Evolutionary conservation across 30 jellyfish, hydroid and myxozoan species (phyloP).

Genomic region (Haliclystus octoradiatus): DNA sequence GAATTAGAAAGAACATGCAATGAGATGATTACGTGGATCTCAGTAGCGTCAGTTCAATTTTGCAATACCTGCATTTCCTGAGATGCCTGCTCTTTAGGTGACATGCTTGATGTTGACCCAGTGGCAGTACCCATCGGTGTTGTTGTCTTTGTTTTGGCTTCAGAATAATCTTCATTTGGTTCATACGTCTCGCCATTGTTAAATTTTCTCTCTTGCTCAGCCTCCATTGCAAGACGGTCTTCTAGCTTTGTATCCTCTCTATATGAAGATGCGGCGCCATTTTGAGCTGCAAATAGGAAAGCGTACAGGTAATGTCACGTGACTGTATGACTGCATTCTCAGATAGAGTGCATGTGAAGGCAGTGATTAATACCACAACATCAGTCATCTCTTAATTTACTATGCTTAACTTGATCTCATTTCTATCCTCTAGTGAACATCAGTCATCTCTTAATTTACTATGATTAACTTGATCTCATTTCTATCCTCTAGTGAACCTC

Average conservation of each 20-base stretch:
- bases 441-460: too few relatives aligned
- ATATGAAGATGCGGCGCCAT: conserved; percentile 24
- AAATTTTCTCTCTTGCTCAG: conserved; percentile 95
- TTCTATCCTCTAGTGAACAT: too few relatives aligned
- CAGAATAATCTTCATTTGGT: conserved; percentile 40
- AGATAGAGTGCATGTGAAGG: too few relatives aligned
- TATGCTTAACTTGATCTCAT: too few relatives aligned
- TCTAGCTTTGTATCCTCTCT: conserved; percentile 90
- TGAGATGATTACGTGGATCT: not conserved
- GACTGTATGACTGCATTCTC: too few relatives aligned
- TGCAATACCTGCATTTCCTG: conserved; percentile 95
- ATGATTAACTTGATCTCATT: too few relatives aligned
- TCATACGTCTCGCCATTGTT: conserved; percentile 93
- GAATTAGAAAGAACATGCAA: not conserved
- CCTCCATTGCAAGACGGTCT: conserved; percentile 96
- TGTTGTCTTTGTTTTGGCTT: conserved; percentile 17
- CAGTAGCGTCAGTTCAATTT: not conserved
- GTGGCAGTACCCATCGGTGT: conserved; percentile 1
- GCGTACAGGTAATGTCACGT: too few relatives aligned
- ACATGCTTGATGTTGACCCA: conserved; percentile 63
- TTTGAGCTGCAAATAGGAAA: too few relatives aligned
- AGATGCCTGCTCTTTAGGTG: conserved; percentile 98
- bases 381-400: too few relatives aligned
- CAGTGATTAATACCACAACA: too few relatives aligned
- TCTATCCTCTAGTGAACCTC: too few relatives aligned